Percentiles rank a stretch among this genome's conserved stretches.
These are phyloP conservation scores for Halichoerus grypus DNA, from an alignment of 2,113 vertebrate species.

Conservation along the genomic window DNA sequence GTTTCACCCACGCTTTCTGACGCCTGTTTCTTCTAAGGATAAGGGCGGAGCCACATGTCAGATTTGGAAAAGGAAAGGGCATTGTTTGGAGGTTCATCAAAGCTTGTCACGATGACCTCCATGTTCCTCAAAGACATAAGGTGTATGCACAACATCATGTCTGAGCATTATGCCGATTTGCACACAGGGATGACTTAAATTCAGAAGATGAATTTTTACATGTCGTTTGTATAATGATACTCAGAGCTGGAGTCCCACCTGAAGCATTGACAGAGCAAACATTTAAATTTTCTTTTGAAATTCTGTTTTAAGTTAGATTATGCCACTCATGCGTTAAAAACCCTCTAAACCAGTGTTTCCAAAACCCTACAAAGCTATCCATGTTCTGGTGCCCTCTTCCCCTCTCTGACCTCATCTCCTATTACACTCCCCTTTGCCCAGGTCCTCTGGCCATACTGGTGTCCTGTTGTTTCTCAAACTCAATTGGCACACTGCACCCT, in stretches of 20 bases:
- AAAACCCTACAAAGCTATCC: too few species aligned
- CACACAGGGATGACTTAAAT: neutral
- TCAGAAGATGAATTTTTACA: neutral
- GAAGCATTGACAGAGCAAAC: neutral
- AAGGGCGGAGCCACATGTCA: neutral
- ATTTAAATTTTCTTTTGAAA: neutral
- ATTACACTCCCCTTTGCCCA: neutral
- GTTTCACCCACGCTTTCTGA: neutral
- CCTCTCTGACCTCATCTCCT: neutral
- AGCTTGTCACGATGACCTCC: accelerated
- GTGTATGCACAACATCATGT: accelerated
- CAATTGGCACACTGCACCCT: neutral
- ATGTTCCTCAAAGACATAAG: neutral
- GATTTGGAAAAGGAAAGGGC: neutral
- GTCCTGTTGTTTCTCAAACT: neutral
- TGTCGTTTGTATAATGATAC: neutral
- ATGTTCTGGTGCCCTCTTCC: accelerated
- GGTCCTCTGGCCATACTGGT: neutral
- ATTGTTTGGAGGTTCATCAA: neutral
- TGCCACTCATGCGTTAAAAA: neutral
- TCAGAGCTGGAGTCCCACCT: neutral
- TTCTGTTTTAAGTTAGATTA: neutral
- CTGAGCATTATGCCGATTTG: neutral
- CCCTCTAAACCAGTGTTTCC: neutral
- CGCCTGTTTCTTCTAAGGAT: neutral